Percentiles rank a stretch among this genome's conserved stretches.
phyloP scores from a whole-genome alignment of 2,888 invertebrate species.

The Drosophila acutilabella region DNA sequence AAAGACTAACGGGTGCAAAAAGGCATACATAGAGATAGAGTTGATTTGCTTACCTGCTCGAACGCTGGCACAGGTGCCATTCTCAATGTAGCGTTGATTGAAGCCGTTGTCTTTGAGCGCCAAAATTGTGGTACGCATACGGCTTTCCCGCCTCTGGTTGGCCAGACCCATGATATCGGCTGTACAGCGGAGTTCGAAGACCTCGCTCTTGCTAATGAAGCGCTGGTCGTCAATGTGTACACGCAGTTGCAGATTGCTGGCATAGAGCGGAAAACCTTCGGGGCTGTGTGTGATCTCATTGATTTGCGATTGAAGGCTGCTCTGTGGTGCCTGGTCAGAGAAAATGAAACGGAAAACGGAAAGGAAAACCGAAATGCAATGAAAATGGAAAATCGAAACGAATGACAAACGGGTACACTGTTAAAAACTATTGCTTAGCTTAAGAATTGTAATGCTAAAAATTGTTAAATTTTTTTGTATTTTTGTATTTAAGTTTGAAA shows the following conservation, averaged over 20 bases:
- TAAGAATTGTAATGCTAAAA: not conserved
- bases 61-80: conserved; percentile 59
- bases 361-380: conserved; percentile 6
- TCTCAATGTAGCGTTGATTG: conserved; percentile 84
- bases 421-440: not conserved
- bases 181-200: conserved; percentile 83
- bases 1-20: not conserved
- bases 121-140: conserved; percentile 81
- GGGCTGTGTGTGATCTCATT: conserved; percentile 84
- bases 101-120: conserved; percentile 83
- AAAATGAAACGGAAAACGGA: conserved; percentile 10
- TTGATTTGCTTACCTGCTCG: conserved; percentile 47
- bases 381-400: conserved; percentile 13
- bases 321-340: conserved; percentile 78
- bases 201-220: conserved; percentile 82
- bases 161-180: conserved; percentile 83
- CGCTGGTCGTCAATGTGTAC: conserved; percentile 84
- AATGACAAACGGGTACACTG: not conserved
- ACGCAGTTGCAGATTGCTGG: conserved; percentile 84
- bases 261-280: conserved; percentile 83
- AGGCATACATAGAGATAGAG: not conserved
- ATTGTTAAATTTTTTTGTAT: not conserved
- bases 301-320: conserved; percentile 83
- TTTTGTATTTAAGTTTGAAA: too few relatives aligned
- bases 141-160: conserved; percentile 78